phyloP scores from a whole-genome alignment of 2,888 invertebrate species.

The Villa cingulata region DNA sequence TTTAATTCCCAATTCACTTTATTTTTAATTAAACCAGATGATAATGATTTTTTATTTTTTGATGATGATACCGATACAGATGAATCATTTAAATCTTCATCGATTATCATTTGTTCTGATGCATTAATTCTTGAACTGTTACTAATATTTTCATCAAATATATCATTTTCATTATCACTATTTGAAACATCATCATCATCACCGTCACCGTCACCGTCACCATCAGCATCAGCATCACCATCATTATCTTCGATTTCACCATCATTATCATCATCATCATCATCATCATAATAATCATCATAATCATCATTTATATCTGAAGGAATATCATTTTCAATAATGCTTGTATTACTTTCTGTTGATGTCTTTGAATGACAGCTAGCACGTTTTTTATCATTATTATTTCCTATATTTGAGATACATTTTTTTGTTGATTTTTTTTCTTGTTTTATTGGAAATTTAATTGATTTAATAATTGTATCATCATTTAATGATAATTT shows the following conservation, averaged over 20 bases:
- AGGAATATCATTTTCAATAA: constrained; percentile 11
- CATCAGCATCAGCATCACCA: neutral
- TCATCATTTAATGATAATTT: constrained; percentile 17
- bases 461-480: constrained; percentile 20
- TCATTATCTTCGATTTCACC: constrained; percentile 19
- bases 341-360: constrained; percentile 32
- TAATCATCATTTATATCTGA: constrained; percentile 16
- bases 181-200: constrained; percentile 13
- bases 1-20: constrained; percentile 25
- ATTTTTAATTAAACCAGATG: constrained; percentile 11
- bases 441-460: constrained; percentile 13
- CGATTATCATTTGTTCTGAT: neutral
- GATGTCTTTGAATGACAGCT: constrained; percentile 35
- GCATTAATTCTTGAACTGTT: too few species aligned
- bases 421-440: constrained; percentile 3
- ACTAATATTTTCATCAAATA: constrained; percentile 15
- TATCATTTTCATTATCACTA: constrained; percentile 25
- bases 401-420: neutral
- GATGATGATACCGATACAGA: neutral
- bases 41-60: constrained; percentile 1
- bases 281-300: constrained; percentile 25
- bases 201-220: neutral
- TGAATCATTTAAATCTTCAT: neutral
- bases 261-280: constrained; percentile 23
- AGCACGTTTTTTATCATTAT: constrained; percentile 27